Evolutionary conservation across 2,888 invertebrate species (phyloP).

Genomic region (Nomada fucata): DNA sequence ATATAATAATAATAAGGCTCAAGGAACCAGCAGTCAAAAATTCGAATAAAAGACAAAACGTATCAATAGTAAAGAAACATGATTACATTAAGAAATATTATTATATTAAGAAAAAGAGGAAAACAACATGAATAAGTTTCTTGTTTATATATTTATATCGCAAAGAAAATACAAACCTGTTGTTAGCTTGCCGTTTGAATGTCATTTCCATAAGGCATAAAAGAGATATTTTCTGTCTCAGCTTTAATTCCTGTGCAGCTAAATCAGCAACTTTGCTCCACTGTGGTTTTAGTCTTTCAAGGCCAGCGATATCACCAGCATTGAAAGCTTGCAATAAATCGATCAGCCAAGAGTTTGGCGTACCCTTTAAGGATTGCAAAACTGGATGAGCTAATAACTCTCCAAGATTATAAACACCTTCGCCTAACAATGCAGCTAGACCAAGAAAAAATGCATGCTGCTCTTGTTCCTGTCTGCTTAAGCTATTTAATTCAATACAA

Average conservation of each 20-base stretch:
- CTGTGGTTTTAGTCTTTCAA: conserved; percentile 89
- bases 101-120: not conserved
- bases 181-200: conserved; percentile 95
- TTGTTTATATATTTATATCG: too few relatives aligned
- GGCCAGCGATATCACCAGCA: conserved; percentile 90
- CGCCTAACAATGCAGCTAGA: conserved; percentile 96
- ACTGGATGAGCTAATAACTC: conserved; percentile 98
- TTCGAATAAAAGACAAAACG: too few relatives aligned
- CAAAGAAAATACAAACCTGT: conserved; percentile 84
- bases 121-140: too few relatives aligned
- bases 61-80: too few relatives aligned
- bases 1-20: too few relatives aligned
- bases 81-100: too few relatives aligned
- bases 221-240: conserved; percentile 97
- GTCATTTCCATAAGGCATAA: conserved; percentile 99
- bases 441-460: conserved; percentile 96
- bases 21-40: too few relatives aligned
- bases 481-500: conserved; percentile 89
- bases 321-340: conserved; percentile 95
- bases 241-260: conserved; percentile 90
- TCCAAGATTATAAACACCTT: conserved; percentile 98
- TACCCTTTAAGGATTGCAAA: conserved; percentile 92
- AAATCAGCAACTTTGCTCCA: conserved; percentile 94
- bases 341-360: conserved; percentile 94
- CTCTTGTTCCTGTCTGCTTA: conserved; percentile 88